Evolutionary conservation across 1,140 invertebrate species (phyloP), one percentile per base, ranked within the genome.

Genomic region (Stenopsyche tienmushanensis): DNA sequence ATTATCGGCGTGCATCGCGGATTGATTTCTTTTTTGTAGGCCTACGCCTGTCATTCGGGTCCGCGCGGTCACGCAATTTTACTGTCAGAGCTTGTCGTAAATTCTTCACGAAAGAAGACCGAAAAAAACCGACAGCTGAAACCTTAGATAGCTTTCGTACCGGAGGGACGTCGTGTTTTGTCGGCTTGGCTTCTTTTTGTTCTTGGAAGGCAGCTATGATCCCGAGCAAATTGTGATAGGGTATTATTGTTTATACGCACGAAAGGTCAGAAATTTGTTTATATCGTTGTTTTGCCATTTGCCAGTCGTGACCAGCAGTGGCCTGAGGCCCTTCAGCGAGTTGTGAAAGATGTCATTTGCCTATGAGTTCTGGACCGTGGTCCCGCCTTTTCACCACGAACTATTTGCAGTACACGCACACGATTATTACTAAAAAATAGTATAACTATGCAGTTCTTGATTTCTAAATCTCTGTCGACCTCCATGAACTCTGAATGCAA

Each of bases 311-410:
- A 64, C 62, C 50, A 45, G 49, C 29, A n/a, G 52, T 24, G 34
- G 34, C 62, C 47, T 29, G 29, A 7, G 44, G 45, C 41, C 59
- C 53, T 29, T 50, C 25, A 13, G 44, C 20, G 53, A 17, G 13
- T 25, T n/a, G 1, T n/a, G 15, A 13, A 15, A 15, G 62, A 64
- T 64, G 62, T 64, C 62, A 64, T 64, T 54, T 54, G 62, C 45
- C 59, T 45, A 26, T 44, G 57, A 25, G 17, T 25, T 13, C 25
- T 25, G 59, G 58, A 34, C 58, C 26, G 24, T 25, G 26, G 29
- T 23, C 26, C 62, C 39, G 20, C 62, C 62, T 25, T 64, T 60
- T 17, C 18, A 8, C 20, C 39, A n/a, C 21, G 29, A 21, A 9
- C 52, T 34, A 25, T 54, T 54, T 54, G 7, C 52, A 34, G 20